These are phyloP conservation scores for Brachionus sp. DNA, from an alignment of 1,140 invertebrate species.

Conservation along the genomic window DNA sequence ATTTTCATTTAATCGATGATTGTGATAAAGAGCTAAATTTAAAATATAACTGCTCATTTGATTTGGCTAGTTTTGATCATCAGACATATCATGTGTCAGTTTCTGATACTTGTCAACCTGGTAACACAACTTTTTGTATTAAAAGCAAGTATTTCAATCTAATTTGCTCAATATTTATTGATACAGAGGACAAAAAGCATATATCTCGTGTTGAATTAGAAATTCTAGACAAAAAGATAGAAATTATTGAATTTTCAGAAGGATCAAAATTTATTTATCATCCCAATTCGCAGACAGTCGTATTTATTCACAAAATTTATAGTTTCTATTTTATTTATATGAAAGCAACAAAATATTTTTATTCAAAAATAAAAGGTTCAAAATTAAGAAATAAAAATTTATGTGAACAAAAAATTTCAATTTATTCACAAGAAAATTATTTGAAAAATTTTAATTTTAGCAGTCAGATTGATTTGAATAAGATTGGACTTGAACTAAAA, in stretches of 20 bases:
- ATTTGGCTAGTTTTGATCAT: not conserved
- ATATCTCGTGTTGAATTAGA: not conserved
- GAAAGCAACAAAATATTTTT: not conserved
- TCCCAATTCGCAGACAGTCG: not conserved
- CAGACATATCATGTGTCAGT: not conserved
- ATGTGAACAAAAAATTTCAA: no score
- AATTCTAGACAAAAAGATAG: not conserved
- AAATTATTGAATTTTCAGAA: not conserved
- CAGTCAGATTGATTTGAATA: no score
- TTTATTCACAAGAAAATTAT: no score
- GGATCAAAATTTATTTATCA: not conserved
- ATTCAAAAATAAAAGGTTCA: not conserved
- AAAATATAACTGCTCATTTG: not conserved
- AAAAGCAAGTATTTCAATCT: not conserved
- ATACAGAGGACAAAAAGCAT: not conserved
- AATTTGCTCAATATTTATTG: not conserved
- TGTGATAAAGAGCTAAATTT: not conserved
- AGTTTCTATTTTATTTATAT: not conserved
- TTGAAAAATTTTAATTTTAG: no score
- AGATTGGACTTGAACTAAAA: no score
- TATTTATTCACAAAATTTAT: not conserved
- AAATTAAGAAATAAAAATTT: no score
- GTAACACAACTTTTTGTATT: not conserved
- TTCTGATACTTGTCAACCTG: not conserved
- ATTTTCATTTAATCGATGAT: not conserved